Evolutionary conservation across 2,888 invertebrate genomes (phyloP), one percentile per base, ranked within the genome.

Genomic region (Drosophila algonquin): DNA sequence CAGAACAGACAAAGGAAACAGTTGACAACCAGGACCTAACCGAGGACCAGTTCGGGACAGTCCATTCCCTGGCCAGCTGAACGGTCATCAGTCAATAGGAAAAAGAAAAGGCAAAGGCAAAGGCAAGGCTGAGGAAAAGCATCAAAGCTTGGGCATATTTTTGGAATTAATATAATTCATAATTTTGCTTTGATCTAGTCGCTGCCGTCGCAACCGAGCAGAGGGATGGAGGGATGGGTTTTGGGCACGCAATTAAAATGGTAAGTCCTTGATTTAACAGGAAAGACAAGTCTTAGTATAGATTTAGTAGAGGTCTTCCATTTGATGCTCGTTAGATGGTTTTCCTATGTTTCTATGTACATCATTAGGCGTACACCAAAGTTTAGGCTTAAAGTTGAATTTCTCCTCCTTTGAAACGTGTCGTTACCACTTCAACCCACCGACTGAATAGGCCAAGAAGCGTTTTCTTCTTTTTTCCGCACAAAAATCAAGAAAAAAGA

Each of bases 21-120:
- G 87, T 88, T 84, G 89, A 84, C 83, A 84, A 81, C 75, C 87
- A 69, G 58, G 65, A 51, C 45, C 50, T 44, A 46, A 87, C 79
- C 75, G 84, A 71, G 58, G 65, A 54, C 45, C 50, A 50, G 46
- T 40, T 40, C 40, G 1, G 14, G 6, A 40, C 14, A 2, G 7
- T 40, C 40, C 14, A 14, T 4, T 14, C 27, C 50, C 45, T 24
- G 24, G 27, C 58, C 52, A 59, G 30, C 52, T 46, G 69, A 40
- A 27, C 70, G 69, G 46, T 35, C 70, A 21, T 30, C 8, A 24
- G 30, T 30, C 8, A 16, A 54, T 40, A 51, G 32, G n/a, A 14
- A 24, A 18, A 12, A 7, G 18, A 18, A 24, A 40, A 12, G 7
- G 18, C 18, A 32, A 58, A 44, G 32, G 18, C 14, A 24, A 40